Evolutionary conservation across 1,140 invertebrate genomes (phyloP).

Genomic region (Globodera rostochiensis): DNA sequence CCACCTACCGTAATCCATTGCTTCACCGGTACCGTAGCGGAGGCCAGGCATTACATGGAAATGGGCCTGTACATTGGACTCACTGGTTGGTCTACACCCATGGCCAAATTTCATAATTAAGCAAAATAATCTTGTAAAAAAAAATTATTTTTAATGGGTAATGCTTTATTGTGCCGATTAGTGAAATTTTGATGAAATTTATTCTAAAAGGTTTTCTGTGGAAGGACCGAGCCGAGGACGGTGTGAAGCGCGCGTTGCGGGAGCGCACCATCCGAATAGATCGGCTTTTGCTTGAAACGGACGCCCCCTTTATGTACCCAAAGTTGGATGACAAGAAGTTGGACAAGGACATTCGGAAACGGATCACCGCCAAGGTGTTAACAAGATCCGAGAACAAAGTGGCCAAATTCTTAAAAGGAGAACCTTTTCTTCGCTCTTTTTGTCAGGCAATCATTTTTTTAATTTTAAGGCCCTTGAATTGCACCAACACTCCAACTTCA

Average conservation of each 20-base stretch:
- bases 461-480: conserved; percentile 69
- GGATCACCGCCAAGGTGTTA: conserved; percentile 76
- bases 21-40: conserved; percentile 83
- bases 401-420: no score
- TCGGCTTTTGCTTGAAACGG: conserved; percentile 83
- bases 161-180: background rate
- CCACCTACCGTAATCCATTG: conserved; percentile 82
- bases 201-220: conserved; percentile 77
- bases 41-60: conserved; percentile 82
- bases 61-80: conserved; percentile 84
- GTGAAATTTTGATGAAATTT: background rate
- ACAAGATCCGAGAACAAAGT: no score
- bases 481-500: conserved; percentile 83
- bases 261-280: conserved; percentile 81
- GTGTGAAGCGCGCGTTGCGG: conserved; percentile 80
- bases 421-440: conserved; percentile 19
- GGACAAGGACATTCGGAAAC: conserved; percentile 81
- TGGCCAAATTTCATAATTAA: no score
- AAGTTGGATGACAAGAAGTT: conserved; percentile 89
- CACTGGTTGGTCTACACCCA: conserved; percentile 71
- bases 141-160: background rate
- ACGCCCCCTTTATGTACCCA: conserved; percentile 93
- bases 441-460: conserved; percentile 24
- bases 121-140: no score
- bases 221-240: conserved; percentile 88